phyloP scores from a whole-genome alignment of 64 coral and sea anemone species.

The Porites australiensis region DNA sequence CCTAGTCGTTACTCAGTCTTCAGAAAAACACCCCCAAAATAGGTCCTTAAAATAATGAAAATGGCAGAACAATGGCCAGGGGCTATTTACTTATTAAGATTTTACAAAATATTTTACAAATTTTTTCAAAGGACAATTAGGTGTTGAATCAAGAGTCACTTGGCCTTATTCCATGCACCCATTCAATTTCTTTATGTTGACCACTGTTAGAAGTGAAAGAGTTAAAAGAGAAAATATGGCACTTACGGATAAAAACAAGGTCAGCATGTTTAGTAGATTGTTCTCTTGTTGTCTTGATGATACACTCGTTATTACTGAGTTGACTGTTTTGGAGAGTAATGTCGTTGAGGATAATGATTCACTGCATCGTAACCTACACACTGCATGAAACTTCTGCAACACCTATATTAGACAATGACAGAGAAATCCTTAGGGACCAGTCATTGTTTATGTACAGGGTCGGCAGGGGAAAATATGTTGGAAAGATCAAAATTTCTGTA shows the following conservation, averaged over 20 bases:
- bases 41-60: too few species aligned
- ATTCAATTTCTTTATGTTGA: neutral
- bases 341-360: neutral
- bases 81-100: too few species aligned
- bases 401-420: constrained; percentile 30
- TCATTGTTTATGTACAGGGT: neutral
- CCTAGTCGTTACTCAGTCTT: too few species aligned
- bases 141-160: too few species aligned
- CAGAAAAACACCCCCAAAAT: too few species aligned
- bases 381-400: constrained; percentile 41
- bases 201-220: too few species aligned
- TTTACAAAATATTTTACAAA: too few species aligned
- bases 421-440: neutral
- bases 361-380: constrained; percentile 42
- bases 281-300: constrained; percentile 70
- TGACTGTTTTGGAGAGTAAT: constrained; percentile 59
- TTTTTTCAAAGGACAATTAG: too few species aligned
- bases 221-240: neutral
- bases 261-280: constrained; percentile 63
- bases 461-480: neutral
- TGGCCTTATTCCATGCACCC: neutral
- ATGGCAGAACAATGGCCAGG: too few species aligned
- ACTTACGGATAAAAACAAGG: constrained; percentile 67
- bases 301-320: neutral
- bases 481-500: too few species aligned